A percentile compares a stretch with the other conserved stretches of the same genome.
Conservation (phyloP, 2,797 vertebrate genomes). For the Eulemur mongoz region DNA sequence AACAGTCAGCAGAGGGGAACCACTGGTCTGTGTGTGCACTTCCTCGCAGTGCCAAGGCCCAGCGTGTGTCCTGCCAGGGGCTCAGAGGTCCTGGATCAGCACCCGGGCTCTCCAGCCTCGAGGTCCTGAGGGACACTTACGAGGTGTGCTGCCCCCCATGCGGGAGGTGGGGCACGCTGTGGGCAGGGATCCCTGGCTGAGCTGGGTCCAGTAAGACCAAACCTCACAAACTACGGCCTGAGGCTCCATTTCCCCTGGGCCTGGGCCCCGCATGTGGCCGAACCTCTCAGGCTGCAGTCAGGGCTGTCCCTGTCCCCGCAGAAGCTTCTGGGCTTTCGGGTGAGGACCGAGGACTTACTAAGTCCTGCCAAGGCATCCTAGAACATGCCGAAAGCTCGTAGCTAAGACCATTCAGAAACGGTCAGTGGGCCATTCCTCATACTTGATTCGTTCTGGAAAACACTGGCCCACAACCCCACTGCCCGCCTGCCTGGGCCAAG, state of each 20-base stretch:
- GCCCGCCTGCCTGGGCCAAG: not conserved
- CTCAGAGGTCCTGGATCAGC: not conserved
- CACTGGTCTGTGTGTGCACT: not conserved
- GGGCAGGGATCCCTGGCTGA: not conserved
- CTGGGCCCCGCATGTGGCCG: not conserved
- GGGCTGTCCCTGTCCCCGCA: not conserved
- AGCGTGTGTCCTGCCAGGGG: too few relatives aligned
- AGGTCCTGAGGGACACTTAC: not conserved
- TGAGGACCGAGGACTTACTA: not conserved
- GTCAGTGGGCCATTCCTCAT: too few relatives aligned
- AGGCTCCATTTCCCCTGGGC: not conserved
- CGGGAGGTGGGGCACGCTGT: accelerated
- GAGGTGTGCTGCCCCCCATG: too few relatives aligned
- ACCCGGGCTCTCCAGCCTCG: not conserved
- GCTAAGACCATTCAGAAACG: not conserved
- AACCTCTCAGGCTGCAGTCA: not conserved
- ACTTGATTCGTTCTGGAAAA: not conserved
- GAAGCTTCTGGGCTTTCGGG: not conserved
- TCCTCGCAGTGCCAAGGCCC: not conserved
- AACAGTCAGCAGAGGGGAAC: not conserved
- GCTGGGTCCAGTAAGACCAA: not conserved
- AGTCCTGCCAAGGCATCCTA: not conserved
- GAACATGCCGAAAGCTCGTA: not conserved
- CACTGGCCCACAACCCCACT: not conserved
- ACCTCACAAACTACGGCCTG: not conserved